Evolutionary conservation across 2,113 vertebrate genomes (phyloP).

Genomic region (Hippocampus zosterae): DNA sequence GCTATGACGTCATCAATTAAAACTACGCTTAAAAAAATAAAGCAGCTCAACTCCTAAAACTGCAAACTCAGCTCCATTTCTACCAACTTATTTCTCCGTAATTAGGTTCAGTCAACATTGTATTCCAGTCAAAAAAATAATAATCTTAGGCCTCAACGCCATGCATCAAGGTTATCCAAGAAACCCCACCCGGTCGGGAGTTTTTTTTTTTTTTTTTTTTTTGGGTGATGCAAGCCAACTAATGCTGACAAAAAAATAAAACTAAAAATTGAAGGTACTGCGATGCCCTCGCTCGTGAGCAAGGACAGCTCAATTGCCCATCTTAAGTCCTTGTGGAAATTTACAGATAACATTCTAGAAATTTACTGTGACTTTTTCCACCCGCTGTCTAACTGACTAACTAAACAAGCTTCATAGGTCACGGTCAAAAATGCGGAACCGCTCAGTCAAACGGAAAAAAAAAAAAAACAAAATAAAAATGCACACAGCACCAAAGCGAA

Average conservation of each 20-base stretch:
- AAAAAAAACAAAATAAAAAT: background rate
- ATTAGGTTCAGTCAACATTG: background rate
- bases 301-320: background rate
- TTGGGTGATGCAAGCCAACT: background rate
- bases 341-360: background rate
- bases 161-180: background rate
- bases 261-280: background rate
- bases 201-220: background rate
- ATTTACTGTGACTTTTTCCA: background rate
- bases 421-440: constrained; percentile 23
- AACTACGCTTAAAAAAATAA: background rate
- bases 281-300: background rate
- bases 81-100: background rate
- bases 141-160: background rate
- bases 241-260: too few species aligned
- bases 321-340: background rate
- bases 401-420: background rate
- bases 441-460: background rate
- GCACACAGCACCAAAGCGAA: constrained; percentile 1
- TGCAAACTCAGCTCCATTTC: background rate
- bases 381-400: too few species aligned
- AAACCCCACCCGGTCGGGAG: constrained; percentile 13
- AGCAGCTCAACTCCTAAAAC: background rate
- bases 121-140: background rate
- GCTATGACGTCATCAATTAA: constrained; percentile 8